Conservation (phyloP, 2,113 vertebrate species). For the Numenius arquata region DNA sequence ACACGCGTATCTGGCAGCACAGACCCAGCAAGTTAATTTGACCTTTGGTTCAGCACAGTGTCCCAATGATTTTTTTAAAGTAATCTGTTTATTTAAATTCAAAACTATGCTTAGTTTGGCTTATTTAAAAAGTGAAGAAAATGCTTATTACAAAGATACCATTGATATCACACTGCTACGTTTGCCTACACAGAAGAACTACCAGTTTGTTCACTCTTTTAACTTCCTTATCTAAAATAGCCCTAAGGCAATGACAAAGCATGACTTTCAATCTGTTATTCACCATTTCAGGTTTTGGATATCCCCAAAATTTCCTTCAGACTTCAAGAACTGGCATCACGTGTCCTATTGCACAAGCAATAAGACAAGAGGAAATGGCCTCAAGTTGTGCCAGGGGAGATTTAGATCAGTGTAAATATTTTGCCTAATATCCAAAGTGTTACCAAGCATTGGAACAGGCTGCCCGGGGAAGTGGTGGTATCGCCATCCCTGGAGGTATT, state of each 20-base stretch:
- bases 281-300: background rate
- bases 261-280: background rate
- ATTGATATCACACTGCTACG: background rate
- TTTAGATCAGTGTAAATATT: too few relatives aligned
- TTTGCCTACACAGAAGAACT: conserved; percentile 10
- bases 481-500: too few relatives aligned
- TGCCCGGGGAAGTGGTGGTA: too few relatives aligned
- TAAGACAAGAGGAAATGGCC: too few relatives aligned
- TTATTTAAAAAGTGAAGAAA: background rate
- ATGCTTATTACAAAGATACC: background rate
- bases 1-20: accelerated
- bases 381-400: too few relatives aligned
- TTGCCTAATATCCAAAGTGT: too few relatives aligned
- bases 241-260: background rate
- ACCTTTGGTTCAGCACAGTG: background rate
- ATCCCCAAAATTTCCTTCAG: background rate
- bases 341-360: too few relatives aligned
- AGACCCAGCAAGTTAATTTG: background rate
- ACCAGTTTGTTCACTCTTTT: background rate
- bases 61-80: background rate
- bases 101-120: background rate
- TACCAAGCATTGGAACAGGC: too few relatives aligned
- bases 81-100: background rate
- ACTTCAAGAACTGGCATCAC: background rate
- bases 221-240: conserved; percentile 18